Base-by-base conservation (phyloP, 2,113 vertebrate genomes). In the Pelobates fuscus region DNA sequence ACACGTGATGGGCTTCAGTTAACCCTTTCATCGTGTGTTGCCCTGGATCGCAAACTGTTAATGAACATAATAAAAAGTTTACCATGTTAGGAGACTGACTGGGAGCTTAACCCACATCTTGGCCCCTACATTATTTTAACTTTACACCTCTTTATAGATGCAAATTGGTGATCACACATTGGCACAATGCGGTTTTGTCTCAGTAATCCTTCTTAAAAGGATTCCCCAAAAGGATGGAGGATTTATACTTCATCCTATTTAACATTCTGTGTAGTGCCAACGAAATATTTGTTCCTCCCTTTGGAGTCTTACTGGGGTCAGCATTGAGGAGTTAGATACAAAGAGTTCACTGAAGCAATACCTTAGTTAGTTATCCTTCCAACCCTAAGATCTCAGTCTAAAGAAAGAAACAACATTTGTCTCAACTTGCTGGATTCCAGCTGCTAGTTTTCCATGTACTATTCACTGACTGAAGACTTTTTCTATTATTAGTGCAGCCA, bases 311-410 rank as follows among this genome's bases (percentile, higher is more conserved):
- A 77, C 60, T 21, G 15, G 54, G 75, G 67, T 66, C 72, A 70
- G 71, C 66, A 66, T 61, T 75, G 71, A 79, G 37, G 67, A 46
- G 67, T 60, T 79, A 66, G n/a, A 60, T 76, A 61, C 59, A 76
- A 79, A 79, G 62, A 26, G 67, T 21, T 79, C 78, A 74, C 66
- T 70, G 66, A 79, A 70, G 70, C 64, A 73, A 54, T 73, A 62
- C 63, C 30, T 62, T 67, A 30, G 29, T 73, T 67, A 72, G 77
- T 54, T 78, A 77, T 77, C 65, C 65, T 67, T 55, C 70, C 58
- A 60, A 67, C 63, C 60, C 57, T 61, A 72, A 55, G 62, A 75
- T 75, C 71, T 67, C 32, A 8, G 27, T 30, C 62, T 57, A 65
- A 67, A 67, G 49, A 61, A 15, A 58, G 67, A 77, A 61, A 77